Conservation (phyloP, 2,888 invertebrate species). For the Lithosia quadra region DNA sequence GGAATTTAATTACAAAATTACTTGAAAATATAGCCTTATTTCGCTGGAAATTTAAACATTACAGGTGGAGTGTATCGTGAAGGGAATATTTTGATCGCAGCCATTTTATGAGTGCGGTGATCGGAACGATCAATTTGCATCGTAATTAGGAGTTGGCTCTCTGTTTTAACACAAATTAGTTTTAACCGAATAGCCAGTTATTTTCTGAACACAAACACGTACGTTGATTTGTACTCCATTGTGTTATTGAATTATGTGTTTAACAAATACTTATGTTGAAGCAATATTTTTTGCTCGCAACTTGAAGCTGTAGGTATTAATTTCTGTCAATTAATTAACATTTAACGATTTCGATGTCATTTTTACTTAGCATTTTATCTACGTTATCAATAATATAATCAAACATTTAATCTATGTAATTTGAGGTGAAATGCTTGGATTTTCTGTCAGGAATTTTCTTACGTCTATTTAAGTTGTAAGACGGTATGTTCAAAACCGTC, state of each 20-base stretch:
- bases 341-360: not conserved
- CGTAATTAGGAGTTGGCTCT: constrained; percentile 78
- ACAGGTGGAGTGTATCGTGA: constrained; percentile 38
- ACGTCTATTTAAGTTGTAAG: too few relatives aligned
- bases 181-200: constrained; percentile 66
- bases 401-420: too few relatives aligned
- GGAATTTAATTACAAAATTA: constrained; percentile 30
- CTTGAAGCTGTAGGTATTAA: constrained; percentile 21
- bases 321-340: constrained; percentile 16
- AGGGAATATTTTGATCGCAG: constrained; percentile 61
- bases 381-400: too few relatives aligned
- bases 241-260: constrained; percentile 49
- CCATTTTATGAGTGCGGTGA: constrained; percentile 75
- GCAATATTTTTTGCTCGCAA: constrained; percentile 32
- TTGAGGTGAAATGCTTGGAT: too few relatives aligned
- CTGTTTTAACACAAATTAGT: constrained; percentile 80
- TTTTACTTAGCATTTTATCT: not conserved
- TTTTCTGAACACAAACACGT: constrained; percentile 63
- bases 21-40: constrained; percentile 45
- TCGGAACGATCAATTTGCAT: constrained; percentile 83
- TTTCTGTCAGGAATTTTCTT: too few relatives aligned
- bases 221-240: constrained; percentile 51
- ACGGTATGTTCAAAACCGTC: too few relatives aligned
- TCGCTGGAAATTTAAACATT: constrained; percentile 44
- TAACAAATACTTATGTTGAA: constrained; percentile 41